Base-by-base conservation (phyloP, 2,797 vertebrate genomes). In the Sorex maritimensis region DNA sequence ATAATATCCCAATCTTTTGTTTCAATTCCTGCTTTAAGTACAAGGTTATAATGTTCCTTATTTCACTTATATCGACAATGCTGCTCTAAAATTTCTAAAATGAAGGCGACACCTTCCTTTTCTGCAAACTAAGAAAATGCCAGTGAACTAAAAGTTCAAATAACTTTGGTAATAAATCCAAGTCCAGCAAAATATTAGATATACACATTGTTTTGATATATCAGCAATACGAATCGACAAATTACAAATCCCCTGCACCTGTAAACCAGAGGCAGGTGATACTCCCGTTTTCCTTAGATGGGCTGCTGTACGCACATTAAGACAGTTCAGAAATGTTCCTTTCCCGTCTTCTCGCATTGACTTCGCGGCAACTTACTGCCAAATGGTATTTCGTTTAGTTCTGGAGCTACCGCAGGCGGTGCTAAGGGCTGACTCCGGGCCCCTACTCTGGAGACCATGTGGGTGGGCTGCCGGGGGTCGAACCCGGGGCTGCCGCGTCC, bases 91-190 rank as follows among this genome's bases (percentile, higher is more conserved):
- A 90, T 81, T 90, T 74, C 68, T 68, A 71, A 79, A 94, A 86
- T 14, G 21, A 75, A 82, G 65, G 21, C 30, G 67, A 67, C 4
- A 82, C 30, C 38, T 80, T 85, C 30, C 55, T 94, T 79, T 88
- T 58, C 65, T 77, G 26, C 55, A 94, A 79, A 95, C 34, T 90
- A 46, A 79, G 61, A 75, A 93, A 93, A 87, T 46, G 49, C 46
- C 65, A 68, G 1, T n/a, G 38, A 82, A 92, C 28, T 69, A 52
- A 44, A 94, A 90, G 46, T 88, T 95, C 81, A 89, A 84, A 92
- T 63, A 89, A 91, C 68, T 81, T 69, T 84, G 73, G 55, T 85
- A 55, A 90, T 6, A 61, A 79, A 52, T 44, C 21, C 78, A 85
- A 81, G 74, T 85, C 69, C 78, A 87, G 24, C 30, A 34, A 90